These are phyloP conservation scores for Zygogramma bicolorata DNA, from an alignment of 2,888 invertebrate species.

Conservation along the genomic window DNA sequence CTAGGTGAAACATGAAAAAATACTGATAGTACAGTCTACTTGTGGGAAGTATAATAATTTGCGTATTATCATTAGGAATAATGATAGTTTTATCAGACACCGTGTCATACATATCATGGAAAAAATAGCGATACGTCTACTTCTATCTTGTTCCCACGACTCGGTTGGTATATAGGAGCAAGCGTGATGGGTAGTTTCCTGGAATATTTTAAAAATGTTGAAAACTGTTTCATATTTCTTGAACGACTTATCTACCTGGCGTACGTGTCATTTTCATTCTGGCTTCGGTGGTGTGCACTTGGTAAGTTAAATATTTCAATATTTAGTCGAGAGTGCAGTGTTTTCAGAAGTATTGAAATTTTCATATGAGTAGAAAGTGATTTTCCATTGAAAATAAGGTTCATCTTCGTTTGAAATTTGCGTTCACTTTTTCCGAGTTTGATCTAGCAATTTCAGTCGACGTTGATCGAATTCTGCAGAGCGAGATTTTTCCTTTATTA, in stretches of 20 bases:
- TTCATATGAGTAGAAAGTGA: too few species aligned
- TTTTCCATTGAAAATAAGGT: too few species aligned
- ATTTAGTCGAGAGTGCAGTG: background rate
- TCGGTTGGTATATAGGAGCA: background rate
- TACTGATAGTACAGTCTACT: constrained; percentile 36
- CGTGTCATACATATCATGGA: constrained; percentile 30
- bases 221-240: constrained; percentile 38
- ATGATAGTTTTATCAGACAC: constrained; percentile 33
- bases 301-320: constrained; percentile 21
- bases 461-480: too few species aligned
- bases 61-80: constrained; percentile 34
- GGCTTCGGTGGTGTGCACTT: constrained; percentile 16
- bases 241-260: constrained; percentile 26
- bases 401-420: too few species aligned
- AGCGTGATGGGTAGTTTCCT: constrained; percentile 22
- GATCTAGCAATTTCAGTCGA: too few species aligned
- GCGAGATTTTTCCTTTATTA: too few species aligned
- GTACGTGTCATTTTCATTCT: constrained; percentile 33
- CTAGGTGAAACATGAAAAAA: constrained; percentile 30
- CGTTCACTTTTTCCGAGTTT: too few species aligned
- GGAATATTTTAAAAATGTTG: constrained; percentile 40
- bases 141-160: constrained; percentile 21
- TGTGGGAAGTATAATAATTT: constrained; percentile 36
- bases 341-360: too few species aligned
- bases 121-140: constrained; percentile 18